Conservation (phyloP, 1,140 invertebrate genomes). For the Drosophila repletoides region DNA sequence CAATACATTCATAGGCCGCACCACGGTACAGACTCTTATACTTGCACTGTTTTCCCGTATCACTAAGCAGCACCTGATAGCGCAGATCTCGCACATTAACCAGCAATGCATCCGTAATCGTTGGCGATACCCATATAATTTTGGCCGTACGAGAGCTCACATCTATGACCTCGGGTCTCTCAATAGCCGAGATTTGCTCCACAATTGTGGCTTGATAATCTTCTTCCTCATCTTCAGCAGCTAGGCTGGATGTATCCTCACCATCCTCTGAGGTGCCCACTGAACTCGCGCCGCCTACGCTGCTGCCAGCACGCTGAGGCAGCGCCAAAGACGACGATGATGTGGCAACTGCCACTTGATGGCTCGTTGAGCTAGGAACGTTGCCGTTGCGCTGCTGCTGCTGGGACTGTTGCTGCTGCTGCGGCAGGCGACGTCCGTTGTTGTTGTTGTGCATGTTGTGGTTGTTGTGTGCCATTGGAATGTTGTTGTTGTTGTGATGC, state of each 20-base stretch:
- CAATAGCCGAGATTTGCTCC: constrained; percentile 88
- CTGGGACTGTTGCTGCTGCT: constrained; percentile 37
- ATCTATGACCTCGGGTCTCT: constrained; percentile 90
- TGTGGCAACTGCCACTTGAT: background rate
- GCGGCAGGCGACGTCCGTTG: constrained; percentile 32
- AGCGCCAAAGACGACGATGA: too few species aligned
- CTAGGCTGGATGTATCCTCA: constrained; percentile 87
- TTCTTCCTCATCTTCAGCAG: constrained; percentile 85
- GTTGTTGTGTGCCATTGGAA: constrained; percentile 46
- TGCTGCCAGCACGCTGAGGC: constrained; percentile 43
- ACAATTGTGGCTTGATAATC: constrained; percentile 85
- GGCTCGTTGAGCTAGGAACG: background rate
- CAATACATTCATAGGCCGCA: constrained; percentile 87
- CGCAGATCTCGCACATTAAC: constrained; percentile 85
- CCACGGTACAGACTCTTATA: constrained; percentile 92
- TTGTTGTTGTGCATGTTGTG: constrained; percentile 20
- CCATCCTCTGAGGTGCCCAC: constrained; percentile 87
- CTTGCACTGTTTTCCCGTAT: constrained; percentile 89
- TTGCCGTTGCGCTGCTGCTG: constrained; percentile 22
- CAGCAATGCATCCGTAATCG: constrained; percentile 84
- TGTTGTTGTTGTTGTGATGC: constrained; percentile 66
- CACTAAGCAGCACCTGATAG: constrained; percentile 90
- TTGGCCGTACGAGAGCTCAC: constrained; percentile 90
- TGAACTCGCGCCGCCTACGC: constrained; percentile 83
- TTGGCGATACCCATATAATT: constrained; percentile 89